Base-by-base conservation (phyloP, 2,797 vertebrate genomes). In the Syndactyla subalaris region DNA sequence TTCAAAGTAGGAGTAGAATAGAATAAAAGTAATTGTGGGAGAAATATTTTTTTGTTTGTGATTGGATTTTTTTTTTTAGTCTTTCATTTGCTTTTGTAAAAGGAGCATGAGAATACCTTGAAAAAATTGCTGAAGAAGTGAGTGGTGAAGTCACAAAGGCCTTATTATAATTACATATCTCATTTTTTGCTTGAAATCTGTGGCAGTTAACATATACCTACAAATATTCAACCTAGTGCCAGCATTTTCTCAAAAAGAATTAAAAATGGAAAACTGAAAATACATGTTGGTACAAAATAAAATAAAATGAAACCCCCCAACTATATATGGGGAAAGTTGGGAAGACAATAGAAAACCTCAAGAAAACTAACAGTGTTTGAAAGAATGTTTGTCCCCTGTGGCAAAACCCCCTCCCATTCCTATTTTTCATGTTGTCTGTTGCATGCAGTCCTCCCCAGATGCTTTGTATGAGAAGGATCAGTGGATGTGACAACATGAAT, bases 341-440 rank as follows among this genome's bases (percentile, higher is more conserved):
- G 23, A 82, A 36, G 32, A 74, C 18, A 68, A 34, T 23, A 68
- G 46, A 66, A 86, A 77, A 62, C 17, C 8, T 27, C 14, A 77
- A 52, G 38, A 58, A 79, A 65, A 75, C 32, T 58, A 65, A 26
- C 14, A 43, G 5, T 52, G 46, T 62, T 90, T 48, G 26, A 81
- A 78, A 78, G 41, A 73, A 82, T 72, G 51, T 72, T 21, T 77
- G n/a, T 61, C 16, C 19, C 52, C n/a, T 68, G 18, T 75, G 38
- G 8, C 10, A 71, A 63, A 61, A 73, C 4, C 0, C 4, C 7
- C 6, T 46, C 17, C 29, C 8, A 2, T 79, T 82, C 30, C n/a
- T 77, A 52, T 71, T 84, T 76, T 36, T 10, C 2, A 0, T 62
- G 34, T 21, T 58, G 20, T 12, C 29, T 49, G 22, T 39, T 90